Base-by-base conservation (phyloP, 2,888 invertebrate species). In the Dioctria linearis region DNA sequence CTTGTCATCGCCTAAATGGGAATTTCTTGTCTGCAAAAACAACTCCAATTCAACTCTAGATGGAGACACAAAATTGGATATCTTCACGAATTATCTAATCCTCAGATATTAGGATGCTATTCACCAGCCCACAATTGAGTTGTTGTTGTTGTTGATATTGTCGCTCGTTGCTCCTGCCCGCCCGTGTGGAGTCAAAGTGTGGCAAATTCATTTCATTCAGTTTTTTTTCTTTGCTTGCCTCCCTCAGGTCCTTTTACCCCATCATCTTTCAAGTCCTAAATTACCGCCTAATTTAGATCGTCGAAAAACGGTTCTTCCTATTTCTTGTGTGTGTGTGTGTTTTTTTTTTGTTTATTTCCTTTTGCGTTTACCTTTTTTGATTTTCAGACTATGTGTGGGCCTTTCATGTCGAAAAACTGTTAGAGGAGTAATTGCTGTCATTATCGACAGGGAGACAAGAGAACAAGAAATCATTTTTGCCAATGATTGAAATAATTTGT, bases 1-100 rank as follows among this genome's bases (percentile, higher is more conserved):
- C 69, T 82, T 82, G 82, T 82, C 82, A 82, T 80, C 82, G 63
- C 59, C 54, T 80, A 82, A 82, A 82, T 82, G 82, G 25, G 79
- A 82, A 80, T 80, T 82, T 78, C 25, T 25, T 69, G 80, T 80
- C 80, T 75, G 76, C 80, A 46, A 76, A 67, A 75, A 63, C 69
- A 63, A 69, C 73, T 80, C 61, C 39, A 76, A 67, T 66, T 51
- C 69, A 63, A 69, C 73, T 80, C 61, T 43, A 80, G 69, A 49
- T 78, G 57, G 78, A 63, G 61, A 69, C 66, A 25, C 25, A 75
- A 80, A 80, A 80, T 80, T 80, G 80, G 80, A 80, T 80, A 80
- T 80, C 80, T 80, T 51, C 9, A 69, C 69, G 78, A 80, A 80
- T 80, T 80, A 80, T 80, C 80, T 80, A 80, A 80, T 80, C 69